Evolutionary conservation across 2,797 vertebrate species (phyloP), one percentile per base, ranked within the genome.

Genomic region (Taeniopygia guttata): DNA sequence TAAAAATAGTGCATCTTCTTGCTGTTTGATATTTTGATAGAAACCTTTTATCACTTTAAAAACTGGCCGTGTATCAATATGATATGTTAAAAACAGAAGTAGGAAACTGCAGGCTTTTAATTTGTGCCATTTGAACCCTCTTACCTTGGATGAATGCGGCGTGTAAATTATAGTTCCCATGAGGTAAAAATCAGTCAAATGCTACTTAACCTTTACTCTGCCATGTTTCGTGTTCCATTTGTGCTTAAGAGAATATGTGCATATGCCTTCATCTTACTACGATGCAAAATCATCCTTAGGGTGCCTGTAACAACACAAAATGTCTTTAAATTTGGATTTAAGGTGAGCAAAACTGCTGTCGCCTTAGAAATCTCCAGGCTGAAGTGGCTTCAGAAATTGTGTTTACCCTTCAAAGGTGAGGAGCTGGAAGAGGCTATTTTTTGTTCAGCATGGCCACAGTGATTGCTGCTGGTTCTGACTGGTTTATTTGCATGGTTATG

Each of bases 21-120:
- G 82, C 80, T 94, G 16, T 90, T 95, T 89, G 54, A 60, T 89
- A 84, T 95, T 97, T 95, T 91, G 93, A 96, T 70, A 93, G 90
- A 94, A 96, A 56, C 82, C 75, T 95, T 94, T 97, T 96, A 95
- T 95, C 63, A 77, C 92, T 95, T 95, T 92, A 95, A 94, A 96
- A 96, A 85, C 84, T 90, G 90, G 55, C 77, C 80, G 85, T 36
- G 55, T 93, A 87, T 96, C 94, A 94, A 40, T 91, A 43, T 11
- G 70, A 80, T 87, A 58, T 14, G 70, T 90, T 96, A 96, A 96
- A 96, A 96, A 93, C 72, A 96, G 86, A 90, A 91, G 83, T 91
- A 95, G 81, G 87, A 97, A 95, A 89, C 87, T 92, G 70, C 95
- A 94, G 87, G 91, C 88, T 97, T 97, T 97, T 96, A 96, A 78